phyloP scores from a whole-genome alignment of 2,888 invertebrate species.

The Phlogophora meticulosa region DNA sequence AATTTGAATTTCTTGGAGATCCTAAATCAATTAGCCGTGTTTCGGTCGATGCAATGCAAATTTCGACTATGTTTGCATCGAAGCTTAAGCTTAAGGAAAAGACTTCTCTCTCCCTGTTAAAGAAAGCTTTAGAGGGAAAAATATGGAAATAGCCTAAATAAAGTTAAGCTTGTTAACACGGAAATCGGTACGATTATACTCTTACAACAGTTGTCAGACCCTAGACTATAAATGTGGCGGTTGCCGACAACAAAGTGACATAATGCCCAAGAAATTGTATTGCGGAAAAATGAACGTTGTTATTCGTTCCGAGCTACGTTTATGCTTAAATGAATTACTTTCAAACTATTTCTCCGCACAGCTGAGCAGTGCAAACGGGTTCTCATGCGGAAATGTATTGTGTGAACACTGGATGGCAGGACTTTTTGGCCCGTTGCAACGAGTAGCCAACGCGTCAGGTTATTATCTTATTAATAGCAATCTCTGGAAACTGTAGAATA shows the following conservation, averaged over 20 bases:
- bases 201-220: background rate
- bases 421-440: background rate
- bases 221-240: background rate
- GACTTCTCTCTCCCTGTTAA: too few species aligned
- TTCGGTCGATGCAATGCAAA: too few species aligned
- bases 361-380: slow-evolving; percentile 4
- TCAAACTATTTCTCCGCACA: slow-evolving; percentile 12
- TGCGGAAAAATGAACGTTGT: slow-evolving; percentile 2
- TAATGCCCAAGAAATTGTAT: slow-evolving; percentile 10
- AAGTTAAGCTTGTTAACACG: too few species aligned
- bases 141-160: too few species aligned
- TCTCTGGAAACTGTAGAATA: slow-evolving; percentile 8
- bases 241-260: background rate
- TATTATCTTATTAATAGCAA: slow-evolving; percentile 7
- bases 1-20: too few species aligned
- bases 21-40: too few species aligned
- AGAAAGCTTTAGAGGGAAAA: too few species aligned
- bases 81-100: too few species aligned
- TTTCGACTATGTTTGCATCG: too few species aligned
- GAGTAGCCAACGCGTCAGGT: background rate
- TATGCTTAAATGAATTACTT: slow-evolving; percentile 15
- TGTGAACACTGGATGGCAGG: background rate
- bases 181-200: too few species aligned
- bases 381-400: slow-evolving; percentile 5
- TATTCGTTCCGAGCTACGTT: background rate